Conservation (phyloP, 2,113 vertebrate species). For the Serinus canaria region DNA sequence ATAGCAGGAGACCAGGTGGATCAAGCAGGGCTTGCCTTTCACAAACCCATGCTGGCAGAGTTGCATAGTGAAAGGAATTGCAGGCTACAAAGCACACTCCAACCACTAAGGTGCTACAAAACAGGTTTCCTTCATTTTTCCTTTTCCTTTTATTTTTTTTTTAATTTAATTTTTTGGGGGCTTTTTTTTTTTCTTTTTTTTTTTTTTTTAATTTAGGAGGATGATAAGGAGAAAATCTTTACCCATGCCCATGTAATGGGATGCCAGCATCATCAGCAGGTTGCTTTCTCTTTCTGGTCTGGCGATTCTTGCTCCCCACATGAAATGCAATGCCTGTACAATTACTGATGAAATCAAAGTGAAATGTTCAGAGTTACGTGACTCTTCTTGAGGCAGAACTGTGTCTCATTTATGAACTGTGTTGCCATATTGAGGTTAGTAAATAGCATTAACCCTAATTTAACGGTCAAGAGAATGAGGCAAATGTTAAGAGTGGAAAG, state of each 20-base stretch:
- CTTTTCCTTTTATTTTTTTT: rapidly evolving
- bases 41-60: neutral
- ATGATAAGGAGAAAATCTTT: neutral
- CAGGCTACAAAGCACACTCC: rapidly evolving
- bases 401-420: neutral
- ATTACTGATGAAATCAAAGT: neutral
- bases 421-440: neutral
- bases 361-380: neutral
- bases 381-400: neutral
- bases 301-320: neutral
- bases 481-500: neutral
- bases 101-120: neutral
- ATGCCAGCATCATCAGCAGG: neutral
- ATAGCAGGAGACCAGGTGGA: neutral
- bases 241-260: rapidly evolving
- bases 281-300: neutral
- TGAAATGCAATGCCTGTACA: neutral
- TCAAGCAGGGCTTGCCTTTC: neutral
- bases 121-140: rapidly evolving
- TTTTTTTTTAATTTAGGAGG: neutral
- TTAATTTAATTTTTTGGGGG: too few species aligned
- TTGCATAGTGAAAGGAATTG: neutral
- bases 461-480: neutral
- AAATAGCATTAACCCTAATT: neutral
- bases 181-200: neutral